Percentiles rank a stretch among this genome's conserved stretches.
Evolutionary conservation across 2,888 invertebrate genomes (phyloP).

Genomic region (Thymelicus sylvestris): DNA sequence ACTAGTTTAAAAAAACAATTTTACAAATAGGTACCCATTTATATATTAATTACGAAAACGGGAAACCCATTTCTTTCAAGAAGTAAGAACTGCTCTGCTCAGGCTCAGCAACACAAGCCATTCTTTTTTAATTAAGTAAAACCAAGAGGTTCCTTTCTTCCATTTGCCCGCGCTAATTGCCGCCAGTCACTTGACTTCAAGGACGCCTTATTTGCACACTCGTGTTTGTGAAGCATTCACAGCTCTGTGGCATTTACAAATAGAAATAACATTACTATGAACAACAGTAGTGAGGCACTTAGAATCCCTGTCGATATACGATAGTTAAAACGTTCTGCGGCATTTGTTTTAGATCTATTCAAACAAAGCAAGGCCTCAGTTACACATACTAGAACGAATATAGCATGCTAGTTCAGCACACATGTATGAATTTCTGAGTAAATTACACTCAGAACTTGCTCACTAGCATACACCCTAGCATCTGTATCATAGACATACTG

Average conservation of each 20-base stretch:
- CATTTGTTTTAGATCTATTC: no score
- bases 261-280: not conserved
- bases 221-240: slow-evolving; percentile 52
- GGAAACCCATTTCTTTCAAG: not conserved
- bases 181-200: slow-evolving; percentile 74
- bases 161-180: slow-evolving; percentile 68
- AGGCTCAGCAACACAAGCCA: slow-evolving; percentile 42
- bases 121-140: slow-evolving; percentile 78
- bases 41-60: not conserved
- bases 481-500: no score
- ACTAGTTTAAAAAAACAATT: no score
- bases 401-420: no score
- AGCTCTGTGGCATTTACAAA: not conserved
- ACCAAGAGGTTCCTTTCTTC: slow-evolving; percentile 73
- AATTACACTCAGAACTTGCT: no score
- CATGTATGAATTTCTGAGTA: no score
- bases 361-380: no score
- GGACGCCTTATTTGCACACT: slow-evolving; percentile 67
- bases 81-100: slow-evolving; percentile 8
- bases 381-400: no score
- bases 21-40: no score
- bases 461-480: no score
- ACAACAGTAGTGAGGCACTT: not conserved
- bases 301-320: not conserved
- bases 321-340: not conserved